A percentile compares a stretch with the other conserved stretches of the same genome.
phyloP scores from a whole-genome alignment of 2,888 invertebrate genomes.

The Mycalesis mineus region DNA sequence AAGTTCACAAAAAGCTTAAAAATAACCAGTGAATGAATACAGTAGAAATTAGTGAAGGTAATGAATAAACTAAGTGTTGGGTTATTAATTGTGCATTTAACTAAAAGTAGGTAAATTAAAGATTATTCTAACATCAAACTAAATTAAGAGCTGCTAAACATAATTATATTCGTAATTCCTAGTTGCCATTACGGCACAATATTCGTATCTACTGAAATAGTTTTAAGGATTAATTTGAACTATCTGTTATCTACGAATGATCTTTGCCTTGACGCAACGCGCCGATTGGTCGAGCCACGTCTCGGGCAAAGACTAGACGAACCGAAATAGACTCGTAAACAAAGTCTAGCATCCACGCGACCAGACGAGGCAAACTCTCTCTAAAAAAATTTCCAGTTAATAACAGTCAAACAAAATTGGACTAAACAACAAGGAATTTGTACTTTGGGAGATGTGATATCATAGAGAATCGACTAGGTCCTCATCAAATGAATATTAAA shows the following conservation, averaged over 20 bases:
- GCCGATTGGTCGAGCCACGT: constrained; percentile 10
- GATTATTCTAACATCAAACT: constrained; percentile 60
- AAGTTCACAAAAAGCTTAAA: constrained; percentile 37
- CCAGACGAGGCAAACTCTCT: constrained; percentile 42
- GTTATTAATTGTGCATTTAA: constrained; percentile 67
- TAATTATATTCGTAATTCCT: constrained; percentile 43
- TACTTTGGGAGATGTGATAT: constrained; percentile 80
- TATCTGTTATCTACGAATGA: constrained; percentile 30
- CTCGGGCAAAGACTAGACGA: constrained; percentile 32
- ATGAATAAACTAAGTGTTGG: constrained; percentile 53
- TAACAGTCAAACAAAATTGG: constrained; percentile 79
- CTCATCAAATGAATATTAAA: constrained; percentile 78
- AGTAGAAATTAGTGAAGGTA: constrained; percentile 47
- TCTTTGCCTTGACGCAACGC: constrained; percentile 23
- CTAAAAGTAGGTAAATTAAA: constrained; percentile 61
- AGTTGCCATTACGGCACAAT: constrained; percentile 42
- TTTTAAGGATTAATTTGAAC: constrained; percentile 51
- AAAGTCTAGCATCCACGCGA: constrained; percentile 27
- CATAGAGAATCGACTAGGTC: constrained; percentile 78
- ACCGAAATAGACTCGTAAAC: constrained; percentile 28
- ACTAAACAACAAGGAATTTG: constrained; percentile 80
- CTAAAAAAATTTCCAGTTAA: constrained; percentile 76
- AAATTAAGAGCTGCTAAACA: constrained; percentile 70
- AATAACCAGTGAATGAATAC: constrained; percentile 36
- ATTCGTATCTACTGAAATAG: constrained; percentile 42